A percentile compares a stretch with the other conserved stretches of the same genome.
phyloP scores from a whole-genome alignment of 2,113 vertebrate genomes.

The Galeopterus variegatus region DNA sequence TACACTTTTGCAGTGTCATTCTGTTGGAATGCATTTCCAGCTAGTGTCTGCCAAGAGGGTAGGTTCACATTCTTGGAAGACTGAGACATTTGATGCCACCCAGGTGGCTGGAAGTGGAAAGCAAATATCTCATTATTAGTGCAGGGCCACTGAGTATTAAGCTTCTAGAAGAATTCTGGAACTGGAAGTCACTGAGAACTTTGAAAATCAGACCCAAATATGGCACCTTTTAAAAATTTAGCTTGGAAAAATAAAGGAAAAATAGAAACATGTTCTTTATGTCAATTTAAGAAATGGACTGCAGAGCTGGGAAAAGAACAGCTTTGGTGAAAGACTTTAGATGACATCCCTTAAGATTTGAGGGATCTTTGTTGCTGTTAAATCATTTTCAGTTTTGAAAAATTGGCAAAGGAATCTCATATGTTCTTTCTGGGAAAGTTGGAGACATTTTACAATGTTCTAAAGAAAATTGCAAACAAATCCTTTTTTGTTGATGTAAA shows the following conservation, averaged over 20 bases:
- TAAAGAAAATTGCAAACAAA: background rate
- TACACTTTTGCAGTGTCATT: background rate
- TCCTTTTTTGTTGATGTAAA: background rate
- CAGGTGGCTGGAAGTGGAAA: constrained; percentile 30
- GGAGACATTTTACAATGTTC: background rate
- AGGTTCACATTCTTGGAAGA: constrained; percentile 31
- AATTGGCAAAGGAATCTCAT: background rate
- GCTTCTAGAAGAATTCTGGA: background rate
- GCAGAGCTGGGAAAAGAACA: background rate
- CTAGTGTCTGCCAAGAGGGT: background rate
- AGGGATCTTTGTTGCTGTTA: constrained; percentile 13
- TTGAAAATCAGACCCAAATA: constrained; percentile 60
- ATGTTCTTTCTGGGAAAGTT: constrained; percentile 65
- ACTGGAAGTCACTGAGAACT: background rate
- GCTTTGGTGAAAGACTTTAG: background rate
- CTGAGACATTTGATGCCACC: background rate
- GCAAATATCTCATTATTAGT: background rate
- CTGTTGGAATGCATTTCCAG: constrained; percentile 2
- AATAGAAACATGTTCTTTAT: background rate
- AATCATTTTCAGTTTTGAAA: constrained; percentile 64
- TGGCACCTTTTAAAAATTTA: constrained; percentile 62
- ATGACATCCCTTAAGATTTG: background rate
- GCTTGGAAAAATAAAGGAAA: background rate
- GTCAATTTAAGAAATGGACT: background rate
- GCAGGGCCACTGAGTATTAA: background rate